phyloP scores from a whole-genome alignment of 2,797 vertebrate genomes.

The Cheirogaleus major region DNA sequence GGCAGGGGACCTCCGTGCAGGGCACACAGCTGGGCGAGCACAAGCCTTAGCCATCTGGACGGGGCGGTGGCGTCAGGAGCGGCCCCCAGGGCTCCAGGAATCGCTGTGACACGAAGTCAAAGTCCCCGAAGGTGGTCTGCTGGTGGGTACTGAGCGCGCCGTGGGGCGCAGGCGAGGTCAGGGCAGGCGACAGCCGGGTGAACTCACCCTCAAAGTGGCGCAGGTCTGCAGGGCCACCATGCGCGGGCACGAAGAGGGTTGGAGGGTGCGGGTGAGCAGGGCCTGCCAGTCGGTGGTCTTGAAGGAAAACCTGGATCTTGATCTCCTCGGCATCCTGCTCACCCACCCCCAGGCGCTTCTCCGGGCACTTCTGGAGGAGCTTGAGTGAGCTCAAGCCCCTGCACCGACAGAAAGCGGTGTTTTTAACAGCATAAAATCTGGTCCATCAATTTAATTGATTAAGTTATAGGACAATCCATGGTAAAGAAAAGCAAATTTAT shows the following conservation, averaged over 20 bases:
- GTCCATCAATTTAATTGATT: neutral
- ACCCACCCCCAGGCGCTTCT: conserved; percentile 92
- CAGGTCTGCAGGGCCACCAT: conserved; percentile 89
- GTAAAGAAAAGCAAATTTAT: neutral
- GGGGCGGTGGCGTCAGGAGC: rapidly evolving
- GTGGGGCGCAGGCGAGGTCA: conserved; percentile 89
- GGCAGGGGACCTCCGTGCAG: neutral
- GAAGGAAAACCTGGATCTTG: conserved; percentile 93
- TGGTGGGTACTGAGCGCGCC: conserved; percentile 87
- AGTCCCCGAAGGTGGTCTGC: conserved; percentile 92
- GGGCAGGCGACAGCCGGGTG: conserved; percentile 91
- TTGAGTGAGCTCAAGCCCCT: conserved; percentile 92
- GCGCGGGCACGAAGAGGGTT: conserved; percentile 91
- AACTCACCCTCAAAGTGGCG: conserved; percentile 96
- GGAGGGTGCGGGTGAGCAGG: conserved; percentile 89
- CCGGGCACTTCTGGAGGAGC: conserved; percentile 94
- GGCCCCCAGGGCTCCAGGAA: conserved; percentile 78
- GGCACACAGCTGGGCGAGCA: neutral
- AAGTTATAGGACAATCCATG: neutral
- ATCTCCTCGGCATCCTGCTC: conserved; percentile 92
- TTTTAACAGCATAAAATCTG: conserved; percentile 19
- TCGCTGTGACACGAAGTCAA: conserved; percentile 91
- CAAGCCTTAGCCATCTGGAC: neutral
- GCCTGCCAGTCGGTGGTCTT: conserved; percentile 92
- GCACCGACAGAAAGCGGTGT: conserved; percentile 88